These are phyloP conservation scores for Podabrus alpinus DNA, from an alignment of 2,888 invertebrate genomes.

Conservation along the genomic window DNA sequence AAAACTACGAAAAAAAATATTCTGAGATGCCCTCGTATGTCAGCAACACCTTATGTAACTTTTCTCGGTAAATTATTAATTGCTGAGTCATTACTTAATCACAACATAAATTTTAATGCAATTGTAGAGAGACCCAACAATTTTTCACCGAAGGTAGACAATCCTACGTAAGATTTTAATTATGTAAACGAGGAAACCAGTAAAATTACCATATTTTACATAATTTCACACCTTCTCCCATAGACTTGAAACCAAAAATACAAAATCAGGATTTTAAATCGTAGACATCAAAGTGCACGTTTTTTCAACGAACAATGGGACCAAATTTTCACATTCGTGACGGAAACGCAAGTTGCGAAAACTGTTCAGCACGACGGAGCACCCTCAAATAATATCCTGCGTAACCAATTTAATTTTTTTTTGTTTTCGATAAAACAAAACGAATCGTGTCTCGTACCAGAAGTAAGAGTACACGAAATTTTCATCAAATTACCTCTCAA, in stretches of 20 bases:
- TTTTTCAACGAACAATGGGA: not conserved
- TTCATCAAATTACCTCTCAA: not conserved
- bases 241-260: not conserved
- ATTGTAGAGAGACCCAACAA: not conserved
- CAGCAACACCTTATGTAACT: not conserved
- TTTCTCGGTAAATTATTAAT: not conserved
- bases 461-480: not conserved
- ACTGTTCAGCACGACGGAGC: not conserved
- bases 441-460: not conserved
- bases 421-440: not conserved
- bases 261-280: not conserved
- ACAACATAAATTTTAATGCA: not conserved
- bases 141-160: not conserved
- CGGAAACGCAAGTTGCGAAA: not conserved
- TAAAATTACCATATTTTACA: not conserved
- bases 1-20: not conserved
- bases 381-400: not conserved
- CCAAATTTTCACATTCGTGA: not conserved
- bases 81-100: not conserved
- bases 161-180: not conserved
- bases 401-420: not conserved
- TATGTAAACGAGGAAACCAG: not conserved
- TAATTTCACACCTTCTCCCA: not conserved
- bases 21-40: not conserved
- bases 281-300: not conserved